Evolutionary conservation across 2,797 vertebrate genomes (phyloP).

Genomic region (Esox masquinongy): DNA sequence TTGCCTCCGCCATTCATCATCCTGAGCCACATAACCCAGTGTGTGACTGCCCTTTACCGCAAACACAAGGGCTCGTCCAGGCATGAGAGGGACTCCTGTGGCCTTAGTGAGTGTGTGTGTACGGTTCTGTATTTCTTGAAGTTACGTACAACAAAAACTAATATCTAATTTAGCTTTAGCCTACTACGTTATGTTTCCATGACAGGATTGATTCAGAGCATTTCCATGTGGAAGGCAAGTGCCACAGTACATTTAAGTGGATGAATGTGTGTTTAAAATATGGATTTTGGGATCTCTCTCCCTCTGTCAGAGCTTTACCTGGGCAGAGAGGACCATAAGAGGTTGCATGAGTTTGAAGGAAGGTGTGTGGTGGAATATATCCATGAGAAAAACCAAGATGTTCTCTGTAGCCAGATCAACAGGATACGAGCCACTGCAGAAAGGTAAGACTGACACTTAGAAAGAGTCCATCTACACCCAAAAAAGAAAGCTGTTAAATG

Average conservation of each 20-base stretch:
- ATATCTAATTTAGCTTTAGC: not conserved
- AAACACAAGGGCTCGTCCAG: conserved; percentile 66
- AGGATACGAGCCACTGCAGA: conserved; percentile 83
- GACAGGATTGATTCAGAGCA: not conserved
- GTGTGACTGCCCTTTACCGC: conserved; percentile 74
- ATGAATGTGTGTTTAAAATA: not conserved
- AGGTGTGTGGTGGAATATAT: conserved; percentile 88
- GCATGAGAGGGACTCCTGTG: conserved; percentile 78
- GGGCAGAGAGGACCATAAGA: conserved; percentile 87
- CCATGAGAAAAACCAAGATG: conserved; percentile 79
- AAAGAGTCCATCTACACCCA: not conserved
- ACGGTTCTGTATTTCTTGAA: no score
- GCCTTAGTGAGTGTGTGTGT: conserved; percentile 84
- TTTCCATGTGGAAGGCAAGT: not conserved
- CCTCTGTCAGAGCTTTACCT: conserved; percentile 83
- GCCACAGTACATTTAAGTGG: conserved; percentile 83
- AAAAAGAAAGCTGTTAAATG: no score
- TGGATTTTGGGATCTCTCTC: not conserved
- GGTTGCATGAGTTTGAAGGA: conserved; percentile 93
- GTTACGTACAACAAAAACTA: no score
- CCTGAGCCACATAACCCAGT: conserved; percentile 80
- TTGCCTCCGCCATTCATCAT: conserved; percentile 91
- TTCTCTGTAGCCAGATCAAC: conserved; percentile 77
- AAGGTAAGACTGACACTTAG: conserved; percentile 71
- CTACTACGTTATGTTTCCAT: not conserved